Evolutionary conservation across 2,888 invertebrate genomes (phyloP).

Genomic region (Leucophenga montana): DNA sequence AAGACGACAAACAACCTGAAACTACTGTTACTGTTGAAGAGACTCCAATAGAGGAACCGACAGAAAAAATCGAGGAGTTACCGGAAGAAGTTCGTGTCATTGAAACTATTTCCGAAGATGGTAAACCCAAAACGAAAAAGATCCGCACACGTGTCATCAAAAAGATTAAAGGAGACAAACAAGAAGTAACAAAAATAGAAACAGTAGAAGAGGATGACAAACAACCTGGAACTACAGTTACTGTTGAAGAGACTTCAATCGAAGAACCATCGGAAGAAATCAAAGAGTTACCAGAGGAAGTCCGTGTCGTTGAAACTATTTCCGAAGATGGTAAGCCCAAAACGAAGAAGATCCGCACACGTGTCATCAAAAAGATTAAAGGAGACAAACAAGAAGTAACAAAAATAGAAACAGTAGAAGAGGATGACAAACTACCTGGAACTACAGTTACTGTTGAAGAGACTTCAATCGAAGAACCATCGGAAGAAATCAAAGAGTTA

Average conservation of each 20-base stretch:
- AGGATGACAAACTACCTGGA: conserved; percentile 35
- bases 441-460: conserved; percentile 35
- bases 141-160: conserved; percentile 56
- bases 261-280: conserved; percentile 29
- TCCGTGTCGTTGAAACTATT: conserved; percentile 34
- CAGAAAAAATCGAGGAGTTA: conserved; percentile 43
- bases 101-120: conserved; percentile 48
- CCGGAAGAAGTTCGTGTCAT: conserved; percentile 52
- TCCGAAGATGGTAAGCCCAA: conserved; percentile 36
- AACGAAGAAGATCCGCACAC: conserved; percentile 33
- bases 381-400: conserved; percentile 36
- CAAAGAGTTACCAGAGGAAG: conserved; percentile 34
- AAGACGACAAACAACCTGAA: conserved; percentile 52
- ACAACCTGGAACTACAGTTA: conserved; percentile 48
- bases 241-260: conserved; percentile 47
- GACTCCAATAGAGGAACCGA: conserved; percentile 34
- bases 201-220: conserved; percentile 53
- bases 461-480: conserved; percentile 29
- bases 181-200: conserved; percentile 56
- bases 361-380: conserved; percentile 35
- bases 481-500: conserved; percentile 26
- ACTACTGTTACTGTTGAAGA: conserved; percentile 52
- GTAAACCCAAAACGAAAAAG: conserved; percentile 45
- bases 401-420: conserved; percentile 35
- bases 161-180: conserved; percentile 52